Percentiles rank a stretch among this genome's conserved stretches.
Conservation (phyloP, 2,888 invertebrate genomes). For the Heteromurus nitidus region DNA sequence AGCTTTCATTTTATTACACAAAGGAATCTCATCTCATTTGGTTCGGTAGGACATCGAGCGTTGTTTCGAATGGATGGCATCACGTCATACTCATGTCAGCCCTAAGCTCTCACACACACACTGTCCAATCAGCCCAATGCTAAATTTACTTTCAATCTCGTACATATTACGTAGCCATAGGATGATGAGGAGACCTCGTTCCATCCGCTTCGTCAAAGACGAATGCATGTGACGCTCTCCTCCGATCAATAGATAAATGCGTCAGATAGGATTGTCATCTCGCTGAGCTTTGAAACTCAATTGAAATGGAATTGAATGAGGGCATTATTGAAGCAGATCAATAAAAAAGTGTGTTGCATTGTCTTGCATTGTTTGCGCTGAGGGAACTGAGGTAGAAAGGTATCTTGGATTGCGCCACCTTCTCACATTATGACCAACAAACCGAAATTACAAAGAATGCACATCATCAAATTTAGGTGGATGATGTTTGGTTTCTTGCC, state of each 20-base stretch:
- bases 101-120: neutral
- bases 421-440: no score
- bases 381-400: no score
- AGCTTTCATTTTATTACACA: no score
- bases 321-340: slow-evolving; percentile 12
- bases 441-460: no score
- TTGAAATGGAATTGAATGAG: slow-evolving; percentile 48
- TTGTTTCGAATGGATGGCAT: no score
- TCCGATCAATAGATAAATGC: slow-evolving; percentile 42
- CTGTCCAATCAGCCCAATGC: neutral
- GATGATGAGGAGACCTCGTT: neutral
- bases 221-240: neutral
- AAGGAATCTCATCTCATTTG: neutral
- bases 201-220: neutral
- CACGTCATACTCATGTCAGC: neutral
- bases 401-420: no score
- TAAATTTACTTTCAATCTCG: neutral
- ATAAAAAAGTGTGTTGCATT: neutral
- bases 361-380: no score
- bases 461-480: no score
- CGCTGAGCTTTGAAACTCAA: slow-evolving; percentile 42
- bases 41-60: neutral
- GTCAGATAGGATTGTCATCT: slow-evolving; percentile 53
- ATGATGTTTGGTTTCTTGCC: slow-evolving; percentile 32
- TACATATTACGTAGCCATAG: neutral